Conservation (phyloP, 2,888 invertebrate species). For the Hartigia nigra region DNA sequence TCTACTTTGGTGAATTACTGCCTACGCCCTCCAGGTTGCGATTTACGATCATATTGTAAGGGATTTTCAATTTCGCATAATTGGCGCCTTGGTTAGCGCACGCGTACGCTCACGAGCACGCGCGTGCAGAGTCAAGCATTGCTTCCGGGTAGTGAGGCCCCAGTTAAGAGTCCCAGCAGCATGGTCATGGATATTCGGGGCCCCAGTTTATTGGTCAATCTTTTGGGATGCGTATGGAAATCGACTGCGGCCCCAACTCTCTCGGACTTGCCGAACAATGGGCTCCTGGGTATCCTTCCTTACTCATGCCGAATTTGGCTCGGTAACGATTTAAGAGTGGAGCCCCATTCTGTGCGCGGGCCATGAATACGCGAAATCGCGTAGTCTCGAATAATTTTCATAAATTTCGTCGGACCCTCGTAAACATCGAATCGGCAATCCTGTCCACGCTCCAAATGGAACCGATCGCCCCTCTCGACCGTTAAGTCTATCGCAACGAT, state of each 20-base stretch:
- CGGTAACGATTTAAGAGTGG: constrained; percentile 8
- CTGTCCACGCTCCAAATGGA: constrained; percentile 12
- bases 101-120: constrained; percentile 25
- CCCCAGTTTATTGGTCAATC: constrained; percentile 46
- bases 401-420: constrained; percentile 54
- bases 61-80: constrained; percentile 51
- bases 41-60: constrained; percentile 40
- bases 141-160: constrained; percentile 36
- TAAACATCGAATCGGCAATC: constrained; percentile 47
- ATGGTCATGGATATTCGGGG: background rate
- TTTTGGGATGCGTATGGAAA: constrained; percentile 27
- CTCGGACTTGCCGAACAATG: constrained; percentile 38
- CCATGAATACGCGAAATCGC: constrained; percentile 49
- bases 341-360: constrained; percentile 4
- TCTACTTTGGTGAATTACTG: background rate
- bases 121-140: constrained; percentile 17
- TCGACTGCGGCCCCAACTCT: constrained; percentile 17
- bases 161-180: constrained; percentile 1
- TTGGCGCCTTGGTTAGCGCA: constrained; percentile 35
- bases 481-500: constrained; percentile 30
- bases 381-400: constrained; percentile 60
- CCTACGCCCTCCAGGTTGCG: constrained; percentile 13
- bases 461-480: constrained; percentile 1
- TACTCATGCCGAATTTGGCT: constrained; percentile 3
- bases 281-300: constrained; percentile 20